phyloP scores from a whole-genome alignment of 2,797 vertebrate genomes.

The Sciaenops ocellatus region DNA sequence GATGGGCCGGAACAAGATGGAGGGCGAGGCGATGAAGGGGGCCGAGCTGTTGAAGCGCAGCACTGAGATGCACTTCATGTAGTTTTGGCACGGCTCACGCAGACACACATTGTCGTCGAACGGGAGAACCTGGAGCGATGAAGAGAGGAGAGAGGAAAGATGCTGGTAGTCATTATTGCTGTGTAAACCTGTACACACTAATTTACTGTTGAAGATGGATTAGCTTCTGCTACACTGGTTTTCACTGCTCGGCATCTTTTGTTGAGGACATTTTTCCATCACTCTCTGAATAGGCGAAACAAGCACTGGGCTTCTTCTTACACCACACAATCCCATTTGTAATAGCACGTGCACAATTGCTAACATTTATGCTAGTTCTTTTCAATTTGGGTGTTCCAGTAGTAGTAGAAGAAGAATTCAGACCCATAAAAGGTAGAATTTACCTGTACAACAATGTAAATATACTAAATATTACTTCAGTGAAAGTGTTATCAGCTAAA shows the following conservation, averaged over 20 bases:
- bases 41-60: conserved; percentile 97
- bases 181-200: neutral
- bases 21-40: conserved; percentile 94
- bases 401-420: no score
- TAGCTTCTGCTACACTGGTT: neutral
- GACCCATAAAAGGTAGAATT: neutral
- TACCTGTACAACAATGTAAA: no score
- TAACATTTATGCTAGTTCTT: neutral
- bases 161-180: neutral
- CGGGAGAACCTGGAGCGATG: conserved; percentile 87
- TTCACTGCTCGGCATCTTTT: neutral
- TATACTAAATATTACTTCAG: neutral
- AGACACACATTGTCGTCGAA: conserved; percentile 99
- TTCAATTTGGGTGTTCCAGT: neutral
- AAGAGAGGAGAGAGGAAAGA: conserved; percentile 1
- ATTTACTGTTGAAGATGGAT: neutral
- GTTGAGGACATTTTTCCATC: neutral
- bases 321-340: neutral
- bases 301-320: neutral
- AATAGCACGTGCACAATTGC: neutral
- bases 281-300: neutral
- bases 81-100: conserved; percentile 98
- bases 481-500: neutral
- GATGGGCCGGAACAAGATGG: conserved; percentile 96
- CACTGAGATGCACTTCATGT: conserved; percentile 99